Evolutionary conservation across 2,113 vertebrate genomes (phyloP), one percentile per base, ranked within the genome.

Genomic region (Puffinus mauretanicus): DNA sequence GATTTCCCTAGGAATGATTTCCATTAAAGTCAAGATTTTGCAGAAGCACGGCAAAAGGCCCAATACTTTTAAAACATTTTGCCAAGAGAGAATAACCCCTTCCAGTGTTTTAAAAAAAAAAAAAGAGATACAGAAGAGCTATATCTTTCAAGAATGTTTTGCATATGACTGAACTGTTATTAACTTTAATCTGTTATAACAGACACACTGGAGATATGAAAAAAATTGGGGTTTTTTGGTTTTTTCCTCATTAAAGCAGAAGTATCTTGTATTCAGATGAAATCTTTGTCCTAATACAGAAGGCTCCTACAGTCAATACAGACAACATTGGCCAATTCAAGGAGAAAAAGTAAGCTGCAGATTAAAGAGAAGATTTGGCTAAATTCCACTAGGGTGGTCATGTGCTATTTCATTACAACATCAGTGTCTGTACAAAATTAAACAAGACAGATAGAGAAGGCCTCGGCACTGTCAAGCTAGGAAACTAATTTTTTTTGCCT

Each of bases 361-460:
- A 93, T 85, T 93, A 85, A 90, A 93, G 40, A 85, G 90, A 85
- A 76, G 65, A 90, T 76, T 55, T 93, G 82, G 84, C 75, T 89
- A 88, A 94, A 90, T 69, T 87, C 91, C 87, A 80, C 36, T 61
- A 54, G 30, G 19, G 51, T 84, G 17, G 51, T 81, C 84, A 82
- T 85, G 52, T 82, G 81, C 34, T 91, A 22, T 42, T 95, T 94
- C 72, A 73, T 78, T 88, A 82, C 46, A 69, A 18, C 57, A 84
- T 76, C 70, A 82, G 15, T 79, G 47, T 91, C 91, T 70, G 46
- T 52, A 76, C 16, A 89, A 73, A 64, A 87, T 67, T 54, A 81
- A 88, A 79, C 19, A 69, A 73, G 40, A 58, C 49, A 73, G 44
- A 92, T 2, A 67, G 36, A 87, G 40, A 93, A 72, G 36, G 36